Evolutionary conservation across 2,797 vertebrate genomes (phyloP).

Genomic region (Falco biarmicus): DNA sequence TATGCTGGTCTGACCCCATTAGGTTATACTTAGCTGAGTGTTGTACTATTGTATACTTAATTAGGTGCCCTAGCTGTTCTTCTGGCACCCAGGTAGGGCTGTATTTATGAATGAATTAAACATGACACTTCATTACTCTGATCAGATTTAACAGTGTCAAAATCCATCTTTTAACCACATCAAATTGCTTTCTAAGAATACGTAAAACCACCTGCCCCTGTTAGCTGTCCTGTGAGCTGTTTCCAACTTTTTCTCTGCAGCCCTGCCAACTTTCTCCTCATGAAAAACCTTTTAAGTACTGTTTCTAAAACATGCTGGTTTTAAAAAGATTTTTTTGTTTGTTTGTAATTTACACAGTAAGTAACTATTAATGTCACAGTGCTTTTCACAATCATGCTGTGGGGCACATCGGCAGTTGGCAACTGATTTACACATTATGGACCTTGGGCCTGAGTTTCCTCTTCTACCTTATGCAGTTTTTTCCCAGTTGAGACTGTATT

Average conservation of each 20-base stretch:
- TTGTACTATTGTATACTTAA: constrained; percentile 61
- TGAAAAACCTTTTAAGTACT: constrained; percentile 4
- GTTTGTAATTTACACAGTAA: constrained; percentile 26
- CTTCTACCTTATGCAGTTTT: not conserved
- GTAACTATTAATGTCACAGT: constrained; percentile 18
- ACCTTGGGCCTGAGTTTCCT: not conserved
- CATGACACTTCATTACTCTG: constrained; percentile 62
- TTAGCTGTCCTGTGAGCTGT: not conserved
- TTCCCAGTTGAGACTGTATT: not conserved
- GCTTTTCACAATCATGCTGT: not conserved
- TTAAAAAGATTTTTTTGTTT: not conserved
- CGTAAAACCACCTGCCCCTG: not conserved
- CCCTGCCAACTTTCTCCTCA: not conserved
- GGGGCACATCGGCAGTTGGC: not conserved
- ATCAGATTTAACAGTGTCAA: constrained; percentile 55
- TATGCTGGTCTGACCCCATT: constrained; percentile 40
- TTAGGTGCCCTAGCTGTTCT: constrained; percentile 39
- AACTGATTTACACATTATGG: not conserved
- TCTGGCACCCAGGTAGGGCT: constrained; percentile 39
- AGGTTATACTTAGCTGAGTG: constrained; percentile 52
- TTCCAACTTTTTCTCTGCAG: not conserved
- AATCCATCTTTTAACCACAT: constrained; percentile 41
- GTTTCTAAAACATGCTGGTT: constrained; percentile 18
- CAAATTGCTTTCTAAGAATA: constrained; percentile 48
- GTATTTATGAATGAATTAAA: constrained; percentile 71